A percentile compares a stretch with the other conserved stretches of the same genome.
phyloP scores from a whole-genome alignment of 2,113 vertebrate species.

The Gulo gulo region DNA sequence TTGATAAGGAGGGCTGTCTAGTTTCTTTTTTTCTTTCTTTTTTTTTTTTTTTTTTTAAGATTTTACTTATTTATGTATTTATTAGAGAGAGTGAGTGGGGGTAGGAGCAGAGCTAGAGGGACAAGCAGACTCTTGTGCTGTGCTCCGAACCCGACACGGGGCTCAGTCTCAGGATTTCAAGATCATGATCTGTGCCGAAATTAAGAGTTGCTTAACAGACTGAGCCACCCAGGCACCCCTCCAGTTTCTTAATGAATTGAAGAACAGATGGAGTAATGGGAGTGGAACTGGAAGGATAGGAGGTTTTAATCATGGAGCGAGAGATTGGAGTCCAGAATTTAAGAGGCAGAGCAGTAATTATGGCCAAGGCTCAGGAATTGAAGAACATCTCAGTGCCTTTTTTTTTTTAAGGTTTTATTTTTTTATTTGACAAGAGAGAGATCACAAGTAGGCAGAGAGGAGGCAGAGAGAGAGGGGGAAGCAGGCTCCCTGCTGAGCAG shows the following conservation, averaged over 20 bases:
- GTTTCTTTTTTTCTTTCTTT: neutral
- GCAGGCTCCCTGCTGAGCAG: too few relatives aligned
- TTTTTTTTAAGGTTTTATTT: too few relatives aligned
- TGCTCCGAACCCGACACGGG: neutral
- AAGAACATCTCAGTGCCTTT: neutral
- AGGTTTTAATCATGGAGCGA: neutral
- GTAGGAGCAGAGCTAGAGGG: neutral
- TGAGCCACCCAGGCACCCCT: neutral
- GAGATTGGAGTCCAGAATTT: neutral
- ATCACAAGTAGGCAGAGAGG: too few relatives aligned
- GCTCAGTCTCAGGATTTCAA: neutral
- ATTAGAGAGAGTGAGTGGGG: neutral
- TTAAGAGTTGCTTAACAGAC: neutral
- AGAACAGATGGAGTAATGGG: neutral
- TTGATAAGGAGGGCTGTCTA: neutral
- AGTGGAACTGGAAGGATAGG: neutral
- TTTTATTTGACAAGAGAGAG: too few relatives aligned
- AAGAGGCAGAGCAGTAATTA: neutral
- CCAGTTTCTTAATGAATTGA: neutral
- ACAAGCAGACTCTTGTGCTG: neutral
- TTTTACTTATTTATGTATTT: neutral
- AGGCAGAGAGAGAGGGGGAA: too few relatives aligned
- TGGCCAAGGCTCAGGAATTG: neutral
- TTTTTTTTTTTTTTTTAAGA: too few relatives aligned
- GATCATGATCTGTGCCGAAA: neutral